These are phyloP conservation scores for Serilophus lunatus DNA, from an alignment of 2,113 vertebrate genomes.

Conservation along the genomic window DNA sequence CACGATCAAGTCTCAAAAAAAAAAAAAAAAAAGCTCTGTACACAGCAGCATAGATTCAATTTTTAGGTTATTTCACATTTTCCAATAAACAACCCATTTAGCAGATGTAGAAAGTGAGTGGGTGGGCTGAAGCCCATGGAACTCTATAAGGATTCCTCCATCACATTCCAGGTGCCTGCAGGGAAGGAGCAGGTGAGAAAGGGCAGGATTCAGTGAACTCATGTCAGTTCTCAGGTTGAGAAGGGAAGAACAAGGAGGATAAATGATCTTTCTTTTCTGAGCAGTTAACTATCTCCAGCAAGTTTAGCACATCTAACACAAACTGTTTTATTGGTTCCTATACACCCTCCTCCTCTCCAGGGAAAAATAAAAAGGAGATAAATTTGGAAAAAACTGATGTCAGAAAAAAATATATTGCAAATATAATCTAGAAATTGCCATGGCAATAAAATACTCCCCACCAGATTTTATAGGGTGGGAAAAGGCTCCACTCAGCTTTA, in stretches of 20 bases:
- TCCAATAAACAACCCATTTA: background rate
- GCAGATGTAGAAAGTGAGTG: background rate
- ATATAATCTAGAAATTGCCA: background rate
- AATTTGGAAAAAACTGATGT: background rate
- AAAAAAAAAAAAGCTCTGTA: fast-evolving
- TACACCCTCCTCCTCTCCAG: background rate
- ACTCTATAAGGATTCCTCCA: background rate
- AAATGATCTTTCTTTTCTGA: background rate
- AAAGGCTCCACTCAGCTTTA: background rate
- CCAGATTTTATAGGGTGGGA: background rate
- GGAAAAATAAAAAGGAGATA: background rate
- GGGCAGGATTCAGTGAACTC: background rate
- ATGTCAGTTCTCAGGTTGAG: background rate
- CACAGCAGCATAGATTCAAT: background rate
- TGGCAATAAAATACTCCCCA: background rate
- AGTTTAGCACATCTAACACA: background rate
- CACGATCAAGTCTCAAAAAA: background rate
- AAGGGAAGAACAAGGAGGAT: background rate
- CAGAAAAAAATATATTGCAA: background rate
- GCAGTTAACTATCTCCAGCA: background rate
- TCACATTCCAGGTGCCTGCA: background rate
- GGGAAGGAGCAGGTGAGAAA: background rate
- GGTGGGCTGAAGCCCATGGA: background rate
- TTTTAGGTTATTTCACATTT: background rate
- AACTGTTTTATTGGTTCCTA: background rate